A percentile compares a stretch with the other conserved stretches of the same genome.
Evolutionary conservation across 2,797 vertebrate species (phyloP).

Genomic region (Thaleichthys pacificus): DNA sequence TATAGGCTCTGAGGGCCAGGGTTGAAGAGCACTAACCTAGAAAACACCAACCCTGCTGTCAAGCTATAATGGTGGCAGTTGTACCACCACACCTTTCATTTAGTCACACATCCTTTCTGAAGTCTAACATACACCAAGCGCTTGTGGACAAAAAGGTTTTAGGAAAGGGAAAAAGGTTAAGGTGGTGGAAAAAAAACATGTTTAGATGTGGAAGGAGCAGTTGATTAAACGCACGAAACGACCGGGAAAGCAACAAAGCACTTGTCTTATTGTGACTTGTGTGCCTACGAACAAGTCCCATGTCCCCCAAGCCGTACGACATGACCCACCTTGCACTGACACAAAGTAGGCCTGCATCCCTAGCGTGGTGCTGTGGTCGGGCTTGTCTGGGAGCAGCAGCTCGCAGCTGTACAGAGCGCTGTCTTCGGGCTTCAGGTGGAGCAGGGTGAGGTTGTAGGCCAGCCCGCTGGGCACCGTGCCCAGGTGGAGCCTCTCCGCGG

Average conservation of each 20-base stretch:
- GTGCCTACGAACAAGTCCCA: not conserved
- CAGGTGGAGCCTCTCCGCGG: slow-evolving; percentile 43
- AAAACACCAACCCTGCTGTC: too few relatives aligned
- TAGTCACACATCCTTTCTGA: too few relatives aligned
- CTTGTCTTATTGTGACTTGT: not conserved
- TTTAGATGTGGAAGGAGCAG: too few relatives aligned
- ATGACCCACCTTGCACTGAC: slow-evolving; percentile 70
- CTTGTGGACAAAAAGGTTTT: too few relatives aligned
- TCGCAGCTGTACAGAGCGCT: slow-evolving; percentile 69
- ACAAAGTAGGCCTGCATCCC: slow-evolving; percentile 56
- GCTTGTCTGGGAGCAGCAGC: slow-evolving; percentile 46
- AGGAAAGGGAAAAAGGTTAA: too few relatives aligned
- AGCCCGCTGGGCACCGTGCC: slow-evolving; percentile 44
- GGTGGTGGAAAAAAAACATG: too few relatives aligned
- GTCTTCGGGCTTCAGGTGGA: slow-evolving; percentile 60
- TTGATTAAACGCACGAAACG: too few relatives aligned
- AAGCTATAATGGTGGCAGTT: too few relatives aligned
- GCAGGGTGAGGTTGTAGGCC: slow-evolving; percentile 61
- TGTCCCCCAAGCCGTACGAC: not conserved
- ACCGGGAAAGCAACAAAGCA: not conserved
- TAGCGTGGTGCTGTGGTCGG: slow-evolving; percentile 31
- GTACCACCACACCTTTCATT: too few relatives aligned
- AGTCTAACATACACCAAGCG: too few relatives aligned
- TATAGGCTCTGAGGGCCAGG: too few relatives aligned
- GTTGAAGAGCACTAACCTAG: too few relatives aligned